Evolutionary conservation across 2,113 vertebrate genomes (phyloP), one percentile per base, ranked within the genome.

Genomic region (Caretta caretta): DNA sequence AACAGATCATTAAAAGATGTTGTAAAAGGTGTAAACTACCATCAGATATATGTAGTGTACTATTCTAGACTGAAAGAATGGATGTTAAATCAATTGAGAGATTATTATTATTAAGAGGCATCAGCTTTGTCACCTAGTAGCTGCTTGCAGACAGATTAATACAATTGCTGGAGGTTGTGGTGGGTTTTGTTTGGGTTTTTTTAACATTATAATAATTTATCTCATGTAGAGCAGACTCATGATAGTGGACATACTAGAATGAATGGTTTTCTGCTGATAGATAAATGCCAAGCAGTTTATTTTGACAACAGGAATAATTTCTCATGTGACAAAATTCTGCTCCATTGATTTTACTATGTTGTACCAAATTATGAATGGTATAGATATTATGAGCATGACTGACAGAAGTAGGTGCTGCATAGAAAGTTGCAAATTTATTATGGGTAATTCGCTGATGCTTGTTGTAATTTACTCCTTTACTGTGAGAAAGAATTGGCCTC

Each of bases 271-370:
- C 83, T 59, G 16, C 42, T 81, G 54, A 17, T 46, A 2, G 19
- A 49, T 50, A 49, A 46, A 3, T 0, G 10, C 25, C 8, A 42
- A 90, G 59, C 16, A 53, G 17, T 8, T 87, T 22, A 35, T 22
- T 82, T 51, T 56, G 35, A 42, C 57, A 80, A 75, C 19, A 80
- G 54, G 86, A 84, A 84, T 22, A 31, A 80, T 92, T 93, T 89
- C 8, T 56, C 12, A 16, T 35, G 24, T 50, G 72, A 49, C 76
- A 83, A 11, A 69, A 75, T 75, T 59, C 3, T 12, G 53, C 53
- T 51, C 81, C 0, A 0, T 48, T 79, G 54, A 25, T 72, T 87
- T 53, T 90, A 8, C 17, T 35, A 5, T 25, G 2, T 12, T 83
- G 38, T 75, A 42, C 22, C 38, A 75, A 75, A 46, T 46, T 75